phyloP scores from a whole-genome alignment of 1,140 invertebrate species.

The Limonius californicus region DNA sequence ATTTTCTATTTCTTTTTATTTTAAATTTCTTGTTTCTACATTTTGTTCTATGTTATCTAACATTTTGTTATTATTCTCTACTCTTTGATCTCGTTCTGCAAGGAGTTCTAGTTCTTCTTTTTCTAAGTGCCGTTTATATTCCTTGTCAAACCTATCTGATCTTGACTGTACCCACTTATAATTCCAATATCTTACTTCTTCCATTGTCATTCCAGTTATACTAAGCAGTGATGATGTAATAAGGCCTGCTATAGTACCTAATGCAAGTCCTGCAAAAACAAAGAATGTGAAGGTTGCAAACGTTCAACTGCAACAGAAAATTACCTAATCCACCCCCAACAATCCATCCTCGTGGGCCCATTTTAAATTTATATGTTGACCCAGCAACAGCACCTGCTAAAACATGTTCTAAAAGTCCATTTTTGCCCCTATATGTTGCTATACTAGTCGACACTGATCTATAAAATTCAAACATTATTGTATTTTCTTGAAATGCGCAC shows the following conservation, averaged over 20 bases:
- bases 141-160: conserved; percentile 40
- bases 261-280: conserved; percentile 47
- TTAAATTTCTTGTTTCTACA: not conserved
- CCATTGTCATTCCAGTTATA: conserved; percentile 51
- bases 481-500: too few relatives aligned
- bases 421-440: conserved; percentile 61
- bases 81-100: not conserved
- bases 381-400: conserved; percentile 60
- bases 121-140: conserved; percentile 29
- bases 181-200: conserved; percentile 54
- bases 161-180: conserved; percentile 48
- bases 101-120: conserved; percentile 27
- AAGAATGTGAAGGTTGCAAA: not conserved
- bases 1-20: not conserved
- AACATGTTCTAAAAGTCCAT: conserved; percentile 61
- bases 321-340: conserved; percentile 58
- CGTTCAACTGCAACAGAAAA: not conserved
- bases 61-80: not conserved
- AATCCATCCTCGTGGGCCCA: conserved; percentile 60
- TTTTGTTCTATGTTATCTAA: not conserved
- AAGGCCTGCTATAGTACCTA: conserved; percentile 53
- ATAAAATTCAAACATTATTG: too few relatives aligned
- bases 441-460: conserved; percentile 59
- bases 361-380: conserved; percentile 56
- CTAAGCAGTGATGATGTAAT: conserved; percentile 49